Conservation (phyloP, 2,113 vertebrate species). For the Mixornis gularis region DNA sequence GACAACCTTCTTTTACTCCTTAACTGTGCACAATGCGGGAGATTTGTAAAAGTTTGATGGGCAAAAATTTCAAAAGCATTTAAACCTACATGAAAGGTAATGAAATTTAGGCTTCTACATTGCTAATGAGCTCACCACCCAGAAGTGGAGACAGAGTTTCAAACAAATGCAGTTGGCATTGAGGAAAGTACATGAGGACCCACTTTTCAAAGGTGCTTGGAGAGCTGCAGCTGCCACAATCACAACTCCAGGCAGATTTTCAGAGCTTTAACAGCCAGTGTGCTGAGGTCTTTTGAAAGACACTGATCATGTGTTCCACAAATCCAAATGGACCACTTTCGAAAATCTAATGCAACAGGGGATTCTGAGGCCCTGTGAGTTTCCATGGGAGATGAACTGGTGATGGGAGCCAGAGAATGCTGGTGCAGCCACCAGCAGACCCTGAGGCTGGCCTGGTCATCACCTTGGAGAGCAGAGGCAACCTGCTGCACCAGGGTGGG, state of each 20-base stretch:
- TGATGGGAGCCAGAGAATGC: background rate
- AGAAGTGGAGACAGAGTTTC: background rate
- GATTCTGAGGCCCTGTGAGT: background rate
- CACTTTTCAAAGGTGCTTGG: background rate
- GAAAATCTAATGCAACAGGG: background rate
- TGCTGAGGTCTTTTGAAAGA: background rate
- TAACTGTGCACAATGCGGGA: background rate
- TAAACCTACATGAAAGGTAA: background rate
- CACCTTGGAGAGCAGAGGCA: rapidly evolving
- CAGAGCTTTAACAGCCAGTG: background rate
- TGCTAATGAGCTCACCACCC: background rate
- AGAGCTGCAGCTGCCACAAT: background rate
- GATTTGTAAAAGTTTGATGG: background rate
- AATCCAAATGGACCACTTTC: background rate
- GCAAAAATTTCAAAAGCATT: background rate
- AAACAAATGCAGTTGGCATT: background rate
- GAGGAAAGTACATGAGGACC: background rate
- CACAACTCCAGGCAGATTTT: background rate
- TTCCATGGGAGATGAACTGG: background rate
- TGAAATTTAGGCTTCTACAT: background rate
- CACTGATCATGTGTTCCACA: background rate
- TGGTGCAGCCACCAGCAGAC: rapidly evolving
- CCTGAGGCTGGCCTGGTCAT: background rate
- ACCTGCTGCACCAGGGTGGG: background rate
- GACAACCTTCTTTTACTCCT: background rate